phyloP scores from a whole-genome alignment of 2,797 vertebrate species.

The Hyperoplus immaculatus region DNA sequence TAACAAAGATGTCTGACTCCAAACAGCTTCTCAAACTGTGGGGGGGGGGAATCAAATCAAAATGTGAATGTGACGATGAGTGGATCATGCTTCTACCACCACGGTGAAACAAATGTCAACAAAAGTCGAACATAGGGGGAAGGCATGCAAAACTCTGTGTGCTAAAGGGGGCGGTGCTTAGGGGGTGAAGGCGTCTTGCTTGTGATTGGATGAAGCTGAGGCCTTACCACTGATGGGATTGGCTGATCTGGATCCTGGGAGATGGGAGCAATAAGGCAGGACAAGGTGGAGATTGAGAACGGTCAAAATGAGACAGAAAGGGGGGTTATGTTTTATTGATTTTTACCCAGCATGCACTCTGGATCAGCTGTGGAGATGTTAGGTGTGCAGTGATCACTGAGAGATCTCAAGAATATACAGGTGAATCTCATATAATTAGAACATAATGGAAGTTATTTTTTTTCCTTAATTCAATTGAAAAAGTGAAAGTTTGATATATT shows the following conservation, averaged over 20 bases:
- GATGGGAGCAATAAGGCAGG: constrained; percentile 91
- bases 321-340: constrained; percentile 53
- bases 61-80: neutral
- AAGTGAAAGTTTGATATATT: too few relatives aligned
- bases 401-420: constrained; percentile 22
- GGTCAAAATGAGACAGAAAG: constrained; percentile 82
- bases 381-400: constrained; percentile 35
- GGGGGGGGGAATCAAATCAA: neutral
- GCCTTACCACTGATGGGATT: constrained; percentile 99
- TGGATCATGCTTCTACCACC: constrained; percentile 47
- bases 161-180: constrained; percentile 45
- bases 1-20: constrained; percentile 21
- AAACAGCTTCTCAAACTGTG: constrained; percentile 28
- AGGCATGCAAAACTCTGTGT: constrained; percentile 64
- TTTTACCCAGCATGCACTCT: constrained; percentile 87
- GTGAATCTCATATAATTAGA: too few relatives aligned
- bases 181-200: constrained; percentile 50
- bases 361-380: constrained; percentile 54
- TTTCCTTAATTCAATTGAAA: too few relatives aligned
- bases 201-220: constrained; percentile 83
- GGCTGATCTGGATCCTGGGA: constrained; percentile 99
- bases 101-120: neutral
- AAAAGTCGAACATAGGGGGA: constrained; percentile 1
- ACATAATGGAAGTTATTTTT: too few relatives aligned
- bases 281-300: constrained; percentile 87